These are phyloP conservation scores for Nothobranchius kuhntae DNA, from an alignment of 2,113 vertebrate genomes.

Conservation along the genomic window DNA sequence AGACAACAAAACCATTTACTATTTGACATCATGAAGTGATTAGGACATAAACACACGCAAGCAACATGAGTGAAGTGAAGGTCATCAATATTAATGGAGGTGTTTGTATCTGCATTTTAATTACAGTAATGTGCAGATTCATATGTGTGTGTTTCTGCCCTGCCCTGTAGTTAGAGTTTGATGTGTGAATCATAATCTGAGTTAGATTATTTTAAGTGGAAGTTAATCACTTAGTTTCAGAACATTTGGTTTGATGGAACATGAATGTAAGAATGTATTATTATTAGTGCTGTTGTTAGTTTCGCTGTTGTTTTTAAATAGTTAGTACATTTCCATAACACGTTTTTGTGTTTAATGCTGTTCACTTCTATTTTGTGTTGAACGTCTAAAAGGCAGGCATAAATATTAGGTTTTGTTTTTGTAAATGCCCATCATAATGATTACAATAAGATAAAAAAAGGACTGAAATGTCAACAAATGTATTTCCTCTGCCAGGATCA, in stretches of 20 bases:
- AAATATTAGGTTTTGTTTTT: too few species aligned
- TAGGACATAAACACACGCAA: not conserved
- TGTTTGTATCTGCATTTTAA: conserved; percentile 15
- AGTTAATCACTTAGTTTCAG: not conserved
- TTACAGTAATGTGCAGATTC: not conserved
- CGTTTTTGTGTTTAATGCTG: too few species aligned
- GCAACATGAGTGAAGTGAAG: not conserved
- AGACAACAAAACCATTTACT: too few species aligned
- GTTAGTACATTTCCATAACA: too few species aligned
- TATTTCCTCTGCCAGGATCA: too few species aligned
- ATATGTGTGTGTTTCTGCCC: conserved; percentile 9
- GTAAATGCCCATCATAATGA: too few species aligned
- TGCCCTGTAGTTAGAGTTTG: conserved; percentile 2
- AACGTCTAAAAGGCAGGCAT: too few species aligned
- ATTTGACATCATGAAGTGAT: not conserved
- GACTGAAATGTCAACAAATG: too few species aligned
- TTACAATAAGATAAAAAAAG: too few species aligned
- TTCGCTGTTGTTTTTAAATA: not conserved
- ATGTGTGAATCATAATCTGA: not conserved
- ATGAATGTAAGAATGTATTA: not conserved
- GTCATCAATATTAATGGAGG: conserved; percentile 12
- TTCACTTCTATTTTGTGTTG: too few species aligned
- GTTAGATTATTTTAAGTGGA: not conserved
- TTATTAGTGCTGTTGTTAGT: too few species aligned
- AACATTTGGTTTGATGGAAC: not conserved